Conservation (phyloP, 2,797 vertebrate species). For the Limosa lapponica region DNA sequence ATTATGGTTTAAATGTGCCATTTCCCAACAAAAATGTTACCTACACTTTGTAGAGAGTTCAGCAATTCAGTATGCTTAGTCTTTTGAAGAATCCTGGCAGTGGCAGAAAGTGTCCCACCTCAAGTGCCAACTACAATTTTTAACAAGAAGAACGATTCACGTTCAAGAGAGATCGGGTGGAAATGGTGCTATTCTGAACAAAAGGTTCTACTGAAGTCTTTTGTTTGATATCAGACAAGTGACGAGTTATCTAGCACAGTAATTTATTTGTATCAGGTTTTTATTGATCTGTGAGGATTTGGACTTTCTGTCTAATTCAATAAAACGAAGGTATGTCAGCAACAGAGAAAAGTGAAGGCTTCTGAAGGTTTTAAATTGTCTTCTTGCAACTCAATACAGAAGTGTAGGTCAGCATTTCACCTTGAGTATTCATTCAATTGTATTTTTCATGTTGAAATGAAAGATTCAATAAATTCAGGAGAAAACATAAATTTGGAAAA, state of each 20-base stretch:
- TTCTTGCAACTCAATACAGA: slow-evolving; percentile 49
- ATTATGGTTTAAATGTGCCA: slow-evolving; percentile 69
- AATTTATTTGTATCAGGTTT: slow-evolving; percentile 72
- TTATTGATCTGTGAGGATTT: slow-evolving; percentile 44
- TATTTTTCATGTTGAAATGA: slow-evolving; percentile 73
- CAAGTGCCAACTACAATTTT: slow-evolving; percentile 60
- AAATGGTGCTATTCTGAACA: slow-evolving; percentile 88
- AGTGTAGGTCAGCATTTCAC: slow-evolving; percentile 62
- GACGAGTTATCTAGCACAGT: slow-evolving; percentile 46
- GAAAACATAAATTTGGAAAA: slow-evolving; percentile 72
- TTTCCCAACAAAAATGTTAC: slow-evolving; percentile 68
- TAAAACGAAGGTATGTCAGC: slow-evolving; percentile 20
- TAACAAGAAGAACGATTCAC: background rate
- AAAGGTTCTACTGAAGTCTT: slow-evolving; percentile 55
- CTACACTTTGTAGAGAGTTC: slow-evolving; percentile 69
- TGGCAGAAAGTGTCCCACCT: slow-evolving; percentile 45
- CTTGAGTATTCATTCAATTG: slow-evolving; percentile 52
- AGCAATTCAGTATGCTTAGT: slow-evolving; percentile 13
- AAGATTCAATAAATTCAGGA: slow-evolving; percentile 65
- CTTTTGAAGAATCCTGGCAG: slow-evolving; percentile 50
- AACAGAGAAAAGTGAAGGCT: background rate
- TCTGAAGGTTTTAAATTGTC: slow-evolving; percentile 12
- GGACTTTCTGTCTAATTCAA: slow-evolving; percentile 28
- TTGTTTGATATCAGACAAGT: slow-evolving; percentile 46
- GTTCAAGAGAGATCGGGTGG: slow-evolving; percentile 68